Evolutionary conservation across 2,113 vertebrate genomes (phyloP), one percentile per base, ranked within the genome.

Genomic region (Ciconia maguari): DNA sequence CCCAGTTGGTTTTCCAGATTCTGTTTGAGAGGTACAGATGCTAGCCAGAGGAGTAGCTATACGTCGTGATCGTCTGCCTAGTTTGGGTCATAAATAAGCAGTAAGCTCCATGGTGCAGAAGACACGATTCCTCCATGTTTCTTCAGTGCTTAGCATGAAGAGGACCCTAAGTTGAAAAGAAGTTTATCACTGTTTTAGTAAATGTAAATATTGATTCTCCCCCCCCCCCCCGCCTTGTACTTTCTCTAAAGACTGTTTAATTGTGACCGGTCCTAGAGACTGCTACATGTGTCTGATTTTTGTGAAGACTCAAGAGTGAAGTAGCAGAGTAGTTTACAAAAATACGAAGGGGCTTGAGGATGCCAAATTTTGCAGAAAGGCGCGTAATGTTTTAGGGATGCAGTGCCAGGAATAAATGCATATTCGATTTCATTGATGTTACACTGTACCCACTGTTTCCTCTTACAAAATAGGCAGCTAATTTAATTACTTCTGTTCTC

Each of bases 31-130:
- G 1, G 1, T 6, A 1, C 5, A 7, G 79, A 4, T 22, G 36
- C 8, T 24, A 4, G 13, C 26, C 46, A 10, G 34, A 24, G 44
- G 32, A 41, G 27, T 5, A 8, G 61, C 74, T 34, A 0, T 20
- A 8, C 0, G 0, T 15, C 34, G 57, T 44, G n/a, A 6, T 27
- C 9, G 1, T 13, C 49, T 54, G 29, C 68, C 11, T 11, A 0
- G 5, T 17, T 30, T 22, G 54, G 18, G 15, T 22, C 10, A 3
- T 12, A 5, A 30, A 10, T 11, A 9, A 55, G 11, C 19, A 20
- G 19, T 8, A 4, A 64, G 75, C 36, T 34, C 21, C 7, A 1
- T 7, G n/a, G 26, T 48, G 77, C 58, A 7, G 52, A 3, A 38
- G 19, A 3, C 11, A 11, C 46, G 6, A 4, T 34, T 51, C n/a